phyloP scores from a whole-genome alignment of 2,797 vertebrate genomes.

The Hafferia zeledoni region DNA sequence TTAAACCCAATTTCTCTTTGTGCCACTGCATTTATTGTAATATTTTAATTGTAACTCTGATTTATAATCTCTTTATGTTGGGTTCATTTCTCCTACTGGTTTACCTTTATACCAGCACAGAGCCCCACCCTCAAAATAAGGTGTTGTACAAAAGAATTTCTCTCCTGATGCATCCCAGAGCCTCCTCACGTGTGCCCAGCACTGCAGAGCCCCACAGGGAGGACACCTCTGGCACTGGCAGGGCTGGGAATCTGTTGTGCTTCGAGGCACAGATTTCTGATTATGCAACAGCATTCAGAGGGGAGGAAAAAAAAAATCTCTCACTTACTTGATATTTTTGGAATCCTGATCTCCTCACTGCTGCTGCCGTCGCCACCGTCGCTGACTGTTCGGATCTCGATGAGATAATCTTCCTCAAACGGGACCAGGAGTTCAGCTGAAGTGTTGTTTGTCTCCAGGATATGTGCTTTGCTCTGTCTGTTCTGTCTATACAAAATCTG shows the following conservation, averaged over 20 bases:
- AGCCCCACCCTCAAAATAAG: background rate
- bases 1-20: too few species aligned
- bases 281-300: background rate
- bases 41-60: too few species aligned
- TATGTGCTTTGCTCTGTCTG: slow-evolving; percentile 80
- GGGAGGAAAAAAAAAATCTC: background rate
- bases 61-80: too few species aligned
- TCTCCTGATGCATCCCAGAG: background rate
- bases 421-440: slow-evolving; percentile 87
- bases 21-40: too few species aligned
- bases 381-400: slow-evolving; percentile 88
- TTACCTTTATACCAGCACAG: too few species aligned
- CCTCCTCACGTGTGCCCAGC: background rate
- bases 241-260: background rate
- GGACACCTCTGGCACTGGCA: background rate
- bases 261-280: background rate
- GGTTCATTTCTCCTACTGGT: too few species aligned
- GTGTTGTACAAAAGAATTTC: background rate
- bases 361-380: slow-evolving; percentile 89
- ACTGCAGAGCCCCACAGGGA: background rate
- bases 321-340: slow-evolving; percentile 89
- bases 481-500: slow-evolving; percentile 90
- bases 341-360: slow-evolving; percentile 89
- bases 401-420: slow-evolving; percentile 87
- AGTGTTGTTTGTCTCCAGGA: slow-evolving; percentile 88